Evolutionary conservation across 2,888 invertebrate species (phyloP).

Genomic region (Mycalesis mineus): DNA sequence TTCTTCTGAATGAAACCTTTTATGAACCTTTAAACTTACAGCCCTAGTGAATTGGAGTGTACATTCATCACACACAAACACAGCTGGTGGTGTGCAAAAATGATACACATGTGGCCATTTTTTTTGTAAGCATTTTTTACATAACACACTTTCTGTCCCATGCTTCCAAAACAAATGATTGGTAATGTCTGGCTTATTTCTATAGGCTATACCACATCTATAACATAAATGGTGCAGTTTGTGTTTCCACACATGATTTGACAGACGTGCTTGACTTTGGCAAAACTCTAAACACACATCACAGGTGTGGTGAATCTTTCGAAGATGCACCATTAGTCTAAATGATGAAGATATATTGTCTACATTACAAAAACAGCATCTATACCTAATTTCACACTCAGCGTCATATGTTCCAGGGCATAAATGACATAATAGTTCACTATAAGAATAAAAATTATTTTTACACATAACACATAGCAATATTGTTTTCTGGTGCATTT

Average conservation of each 20-base stretch:
- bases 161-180: constrained; percentile 96
- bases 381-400: constrained; percentile 83
- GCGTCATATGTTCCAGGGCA: constrained; percentile 87
- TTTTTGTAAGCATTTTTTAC: constrained; percentile 91
- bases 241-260: constrained; percentile 94
- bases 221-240: constrained; percentile 92
- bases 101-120: constrained; percentile 96
- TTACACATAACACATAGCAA: constrained; percentile 92
- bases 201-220: constrained; percentile 91
- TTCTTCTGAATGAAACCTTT: constrained; percentile 85
- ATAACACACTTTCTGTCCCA: constrained; percentile 91
- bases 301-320: constrained; percentile 90
- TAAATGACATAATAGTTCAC: constrained; percentile 90
- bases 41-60: constrained; percentile 85
- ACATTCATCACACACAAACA: constrained; percentile 90
- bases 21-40: constrained; percentile 89
- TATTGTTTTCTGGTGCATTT: constrained; percentile 90
- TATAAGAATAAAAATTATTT: constrained; percentile 90
- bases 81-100: constrained; percentile 89
- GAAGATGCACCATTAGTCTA: constrained; percentile 90
- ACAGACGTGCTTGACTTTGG: constrained; percentile 86
- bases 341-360: constrained; percentile 90
- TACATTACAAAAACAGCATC: constrained; percentile 89
- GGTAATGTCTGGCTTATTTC: constrained; percentile 92
- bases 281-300: constrained; percentile 92